These are phyloP conservation scores for Flexamia atlantica DNA, from an alignment of 2,888 invertebrate genomes.

Conservation along the genomic window DNA sequence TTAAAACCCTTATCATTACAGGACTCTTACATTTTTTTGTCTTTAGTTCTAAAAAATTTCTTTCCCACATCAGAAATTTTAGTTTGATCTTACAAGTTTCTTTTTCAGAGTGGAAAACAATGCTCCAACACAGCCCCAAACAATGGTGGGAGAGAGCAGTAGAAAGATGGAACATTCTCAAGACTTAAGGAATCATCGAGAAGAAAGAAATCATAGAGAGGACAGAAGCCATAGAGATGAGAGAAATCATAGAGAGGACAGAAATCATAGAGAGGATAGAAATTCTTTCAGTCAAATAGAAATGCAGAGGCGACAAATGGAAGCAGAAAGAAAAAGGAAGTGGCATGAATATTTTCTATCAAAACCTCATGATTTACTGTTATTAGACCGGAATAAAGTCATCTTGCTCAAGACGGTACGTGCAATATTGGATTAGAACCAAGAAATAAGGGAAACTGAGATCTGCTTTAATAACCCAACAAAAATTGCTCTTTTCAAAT, in stretches of 20 bases:
- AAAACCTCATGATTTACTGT: slow-evolving; percentile 34
- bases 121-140: neutral
- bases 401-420: slow-evolving; percentile 31
- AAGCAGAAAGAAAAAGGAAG: slow-evolving; percentile 4
- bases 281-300: slow-evolving; percentile 13
- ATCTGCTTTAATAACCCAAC: too few relatives aligned
- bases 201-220: neutral
- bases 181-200: neutral
- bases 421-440: neutral
- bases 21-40: too few relatives aligned
- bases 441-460: too few relatives aligned
- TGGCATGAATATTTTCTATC: slow-evolving; percentile 25
- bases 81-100: too few relatives aligned
- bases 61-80: too few relatives aligned
- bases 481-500: too few relatives aligned
- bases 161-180: neutral
- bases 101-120: neutral
- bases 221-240: neutral
- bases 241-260: neutral
- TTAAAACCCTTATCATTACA: too few relatives aligned
- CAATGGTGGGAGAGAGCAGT: neutral
- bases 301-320: slow-evolving; percentile 12
- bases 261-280: slow-evolving; percentile 1
- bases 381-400: slow-evolving; percentile 35
- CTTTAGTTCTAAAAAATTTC: too few relatives aligned